A percentile compares a stretch with the other conserved stretches of the same genome.
phyloP scores from a whole-genome alignment of 37 sponge, comb jelly and placozoan genomes.

The Diacarnus erythraeanus region DNA sequence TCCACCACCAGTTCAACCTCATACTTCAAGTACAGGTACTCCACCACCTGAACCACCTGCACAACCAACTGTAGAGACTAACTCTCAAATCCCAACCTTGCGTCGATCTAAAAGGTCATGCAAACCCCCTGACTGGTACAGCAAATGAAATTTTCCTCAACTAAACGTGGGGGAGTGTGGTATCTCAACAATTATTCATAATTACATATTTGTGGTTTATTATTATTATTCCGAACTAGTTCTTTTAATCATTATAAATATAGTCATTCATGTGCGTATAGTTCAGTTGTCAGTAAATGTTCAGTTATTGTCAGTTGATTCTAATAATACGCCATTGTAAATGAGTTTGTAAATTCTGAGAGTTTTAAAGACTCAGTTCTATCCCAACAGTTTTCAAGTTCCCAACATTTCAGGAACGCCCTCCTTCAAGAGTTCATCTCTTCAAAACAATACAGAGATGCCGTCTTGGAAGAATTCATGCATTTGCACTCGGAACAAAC shows the following conservation, averaged over 20 bases:
- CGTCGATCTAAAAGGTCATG: neutral
- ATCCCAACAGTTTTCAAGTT: neutral
- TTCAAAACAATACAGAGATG: neutral
- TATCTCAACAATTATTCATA: neutral
- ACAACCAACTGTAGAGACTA: neutral
- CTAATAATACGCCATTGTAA: too few relatives aligned
- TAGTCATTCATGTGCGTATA: too few relatives aligned
- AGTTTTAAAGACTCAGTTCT: neutral
- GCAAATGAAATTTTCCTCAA: neutral
- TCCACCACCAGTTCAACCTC: neutral
- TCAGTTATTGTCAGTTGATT: too few relatives aligned
- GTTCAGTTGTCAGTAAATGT: too few relatives aligned
- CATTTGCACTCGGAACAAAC: neutral
- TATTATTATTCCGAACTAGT: too few relatives aligned
- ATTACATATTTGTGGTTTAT: too few relatives aligned
- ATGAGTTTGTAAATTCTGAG: neutral
- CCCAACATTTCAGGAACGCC: neutral
- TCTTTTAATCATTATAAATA: too few relatives aligned
- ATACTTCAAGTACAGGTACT: neutral
- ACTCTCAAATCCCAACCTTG: neutral
- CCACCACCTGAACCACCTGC: neutral
- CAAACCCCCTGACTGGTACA: neutral
- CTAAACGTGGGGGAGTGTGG: neutral
- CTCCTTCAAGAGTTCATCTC: neutral
- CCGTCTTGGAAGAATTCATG: neutral